phyloP scores from a whole-genome alignment of 2,888 invertebrate species.

The Osmoderma eremita region DNA sequence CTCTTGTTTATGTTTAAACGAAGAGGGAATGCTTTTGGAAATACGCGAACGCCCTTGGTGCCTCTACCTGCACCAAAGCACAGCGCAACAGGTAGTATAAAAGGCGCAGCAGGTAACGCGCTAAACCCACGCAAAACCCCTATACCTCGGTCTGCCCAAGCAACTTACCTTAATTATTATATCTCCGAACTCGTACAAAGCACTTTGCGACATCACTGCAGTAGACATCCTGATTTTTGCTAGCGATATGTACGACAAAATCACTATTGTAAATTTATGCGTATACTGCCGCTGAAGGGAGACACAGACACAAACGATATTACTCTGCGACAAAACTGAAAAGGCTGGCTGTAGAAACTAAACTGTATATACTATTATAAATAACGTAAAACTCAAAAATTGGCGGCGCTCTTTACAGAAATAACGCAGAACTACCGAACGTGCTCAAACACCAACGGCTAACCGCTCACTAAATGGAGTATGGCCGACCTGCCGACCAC shows the following conservation, averaged over 20 bases:
- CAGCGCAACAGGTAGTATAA: slow-evolving; percentile 28
- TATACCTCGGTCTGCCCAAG: slow-evolving; percentile 14
- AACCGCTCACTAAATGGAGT: slow-evolving; percentile 65
- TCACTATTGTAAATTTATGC: slow-evolving; percentile 38
- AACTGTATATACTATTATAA: slow-evolving; percentile 45
- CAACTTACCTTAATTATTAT: slow-evolving; percentile 72
- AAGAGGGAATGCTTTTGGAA: slow-evolving; percentile 21
- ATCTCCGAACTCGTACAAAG: slow-evolving; percentile 81
- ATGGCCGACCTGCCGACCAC: slow-evolving; percentile 44
- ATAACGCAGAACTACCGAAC: slow-evolving; percentile 66
- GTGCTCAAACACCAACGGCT: slow-evolving; percentile 70
- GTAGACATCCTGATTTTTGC: slow-evolving; percentile 73
- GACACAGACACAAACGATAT: slow-evolving; percentile 37
- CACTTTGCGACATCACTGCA: slow-evolving; percentile 80
- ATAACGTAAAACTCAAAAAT: slow-evolving; percentile 46
- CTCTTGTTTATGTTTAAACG: slow-evolving; percentile 17
- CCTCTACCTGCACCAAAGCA: slow-evolving; percentile 22
- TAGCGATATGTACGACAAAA: slow-evolving; percentile 23
- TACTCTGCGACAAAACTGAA: slow-evolving; percentile 37
- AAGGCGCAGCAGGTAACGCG: slow-evolving; percentile 23
- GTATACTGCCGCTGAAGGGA: slow-evolving; percentile 66
- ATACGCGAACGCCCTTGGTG: slow-evolving; percentile 18
- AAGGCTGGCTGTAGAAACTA: slow-evolving; percentile 61
- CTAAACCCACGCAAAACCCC: slow-evolving; percentile 13
- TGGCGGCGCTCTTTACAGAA: slow-evolving; percentile 67